Percentiles rank a stretch among this genome's conserved stretches.
phyloP scores from a whole-genome alignment of 1,140 invertebrate species.

The Cataglyphis hispanica region DNA sequence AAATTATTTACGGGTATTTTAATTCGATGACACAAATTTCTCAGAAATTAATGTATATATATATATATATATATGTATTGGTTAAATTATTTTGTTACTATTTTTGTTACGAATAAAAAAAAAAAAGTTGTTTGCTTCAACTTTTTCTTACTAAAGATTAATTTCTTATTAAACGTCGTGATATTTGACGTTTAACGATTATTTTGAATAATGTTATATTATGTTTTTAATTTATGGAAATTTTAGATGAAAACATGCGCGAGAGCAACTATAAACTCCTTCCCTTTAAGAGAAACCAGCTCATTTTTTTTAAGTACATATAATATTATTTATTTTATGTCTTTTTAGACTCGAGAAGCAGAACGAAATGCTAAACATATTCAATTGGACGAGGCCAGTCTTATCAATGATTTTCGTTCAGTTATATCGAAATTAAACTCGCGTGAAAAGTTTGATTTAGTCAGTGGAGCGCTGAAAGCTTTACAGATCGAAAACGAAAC shows the following conservation, averaged over 20 bases:
- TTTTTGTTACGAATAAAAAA: background rate
- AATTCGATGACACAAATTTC: background rate
- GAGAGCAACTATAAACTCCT: background rate
- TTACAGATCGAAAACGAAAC: constrained; percentile 85
- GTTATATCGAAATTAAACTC: constrained; percentile 85
- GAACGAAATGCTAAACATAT: constrained; percentile 82
- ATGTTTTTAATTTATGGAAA: background rate
- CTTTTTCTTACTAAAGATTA: background rate
- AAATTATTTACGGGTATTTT: background rate
- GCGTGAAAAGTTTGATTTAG: constrained; percentile 82
- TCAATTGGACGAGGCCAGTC: constrained; percentile 80
- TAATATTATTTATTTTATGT: constrained; percentile 1
- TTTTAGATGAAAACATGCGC: background rate
- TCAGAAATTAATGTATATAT: background rate
- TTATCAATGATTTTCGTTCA: constrained; percentile 82
- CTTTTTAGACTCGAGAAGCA: constrained; percentile 79
- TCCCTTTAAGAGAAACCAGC: background rate
- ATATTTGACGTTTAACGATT: background rate
- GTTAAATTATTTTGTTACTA: background rate
- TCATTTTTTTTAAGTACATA: background rate
- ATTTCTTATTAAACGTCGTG: background rate
- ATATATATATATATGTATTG: background rate
- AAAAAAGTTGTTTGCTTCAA: background rate
- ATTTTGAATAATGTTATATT: background rate
- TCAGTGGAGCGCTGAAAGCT: constrained; percentile 84